Conservation (phyloP, 2,888 invertebrate species). For the Epiblema foenella region DNA sequence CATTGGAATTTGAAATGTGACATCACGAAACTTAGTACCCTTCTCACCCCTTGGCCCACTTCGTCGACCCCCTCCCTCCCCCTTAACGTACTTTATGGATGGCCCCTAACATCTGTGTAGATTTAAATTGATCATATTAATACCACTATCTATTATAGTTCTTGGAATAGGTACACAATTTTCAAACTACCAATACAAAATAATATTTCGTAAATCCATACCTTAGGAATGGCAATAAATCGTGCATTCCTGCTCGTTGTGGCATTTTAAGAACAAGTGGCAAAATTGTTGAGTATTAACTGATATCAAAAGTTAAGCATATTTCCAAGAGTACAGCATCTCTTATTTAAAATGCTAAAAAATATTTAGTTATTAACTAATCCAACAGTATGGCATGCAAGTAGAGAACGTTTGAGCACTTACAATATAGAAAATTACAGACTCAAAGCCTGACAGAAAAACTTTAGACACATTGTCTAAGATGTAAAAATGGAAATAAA, state of each 20-base stretch:
- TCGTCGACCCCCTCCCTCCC: too few relatives aligned
- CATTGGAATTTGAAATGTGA: too few relatives aligned
- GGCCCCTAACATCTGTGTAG: constrained; percentile 15
- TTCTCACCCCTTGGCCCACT: too few relatives aligned
- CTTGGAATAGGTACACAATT: neutral
- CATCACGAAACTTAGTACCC: too few relatives aligned
- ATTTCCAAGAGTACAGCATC: neutral
- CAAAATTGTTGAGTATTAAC: neutral
- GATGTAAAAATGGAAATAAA: constrained; percentile 6
- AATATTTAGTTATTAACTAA: neutral
- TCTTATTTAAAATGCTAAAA: constrained; percentile 9
- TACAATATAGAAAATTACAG: constrained; percentile 12
- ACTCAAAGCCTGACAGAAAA: neutral
- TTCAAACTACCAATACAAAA: neutral
- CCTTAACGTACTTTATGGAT: too few relatives aligned
- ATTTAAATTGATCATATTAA: neutral
- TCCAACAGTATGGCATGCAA: neutral
- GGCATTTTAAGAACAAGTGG: neutral
- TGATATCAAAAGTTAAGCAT: neutral
- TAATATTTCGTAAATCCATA: neutral
- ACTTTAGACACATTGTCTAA: neutral
- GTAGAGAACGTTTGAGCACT: neutral
- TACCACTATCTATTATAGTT: neutral
- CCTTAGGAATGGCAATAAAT: neutral
- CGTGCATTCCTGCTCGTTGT: neutral